phyloP scores from a whole-genome alignment of 2,888 invertebrate genomes.

The Homarus gammarus region DNA sequence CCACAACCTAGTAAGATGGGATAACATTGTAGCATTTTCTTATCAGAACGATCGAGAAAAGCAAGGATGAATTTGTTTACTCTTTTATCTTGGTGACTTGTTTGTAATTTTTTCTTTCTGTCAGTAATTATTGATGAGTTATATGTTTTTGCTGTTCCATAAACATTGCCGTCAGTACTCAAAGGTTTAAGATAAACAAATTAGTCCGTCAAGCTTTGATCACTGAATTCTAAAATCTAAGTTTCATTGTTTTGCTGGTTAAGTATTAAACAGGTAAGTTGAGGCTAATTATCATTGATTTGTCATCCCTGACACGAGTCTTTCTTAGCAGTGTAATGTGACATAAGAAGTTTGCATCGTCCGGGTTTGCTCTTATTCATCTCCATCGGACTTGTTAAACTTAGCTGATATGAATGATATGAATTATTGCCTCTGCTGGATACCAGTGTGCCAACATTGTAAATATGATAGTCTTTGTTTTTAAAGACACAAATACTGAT shows the following conservation, averaged over 20 bases:
- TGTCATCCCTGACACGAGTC: not conserved
- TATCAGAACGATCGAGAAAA: constrained; percentile 49
- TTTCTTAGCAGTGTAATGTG: constrained; percentile 42
- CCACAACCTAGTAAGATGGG: constrained; percentile 62
- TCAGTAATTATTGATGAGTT: not conserved
- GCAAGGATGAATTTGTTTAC: constrained; percentile 59
- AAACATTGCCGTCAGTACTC: too few species aligned
- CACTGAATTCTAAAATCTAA: constrained; percentile 29
- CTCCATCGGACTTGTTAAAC: too few species aligned
- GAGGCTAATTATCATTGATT: not conserved
- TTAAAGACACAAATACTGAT: too few species aligned
- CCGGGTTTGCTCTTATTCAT: not conserved
- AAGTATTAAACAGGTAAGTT: constrained; percentile 2
- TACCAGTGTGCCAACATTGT: too few species aligned
- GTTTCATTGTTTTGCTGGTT: constrained; percentile 16
- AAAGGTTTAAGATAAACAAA: constrained; percentile 39
- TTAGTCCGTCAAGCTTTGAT: constrained; percentile 64
- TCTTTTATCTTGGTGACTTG: not conserved
- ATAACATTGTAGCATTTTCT: constrained; percentile 39
- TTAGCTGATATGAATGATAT: too few species aligned
- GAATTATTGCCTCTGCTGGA: not conserved
- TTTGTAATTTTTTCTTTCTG: not conserved
- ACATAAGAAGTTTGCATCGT: constrained; percentile 58
- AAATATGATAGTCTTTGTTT: too few species aligned
- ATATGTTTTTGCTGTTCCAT: not conserved